Conservation (phyloP, 2,888 invertebrate genomes). For the Parnassius orleans region DNA sequence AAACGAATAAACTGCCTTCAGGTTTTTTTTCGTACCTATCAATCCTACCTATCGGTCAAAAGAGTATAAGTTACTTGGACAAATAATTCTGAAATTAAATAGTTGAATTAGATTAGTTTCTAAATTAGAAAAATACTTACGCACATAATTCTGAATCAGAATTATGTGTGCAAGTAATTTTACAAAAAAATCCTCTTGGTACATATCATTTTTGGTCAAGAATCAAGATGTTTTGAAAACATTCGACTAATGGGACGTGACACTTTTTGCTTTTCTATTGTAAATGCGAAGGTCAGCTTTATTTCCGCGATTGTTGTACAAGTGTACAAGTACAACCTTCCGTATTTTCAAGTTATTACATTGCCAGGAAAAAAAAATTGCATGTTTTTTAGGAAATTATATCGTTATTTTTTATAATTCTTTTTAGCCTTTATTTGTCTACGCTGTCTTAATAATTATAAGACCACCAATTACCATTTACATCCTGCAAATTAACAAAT, state of each 20-base stretch:
- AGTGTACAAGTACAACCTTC: slow-evolving; percentile 39
- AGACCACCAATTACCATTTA: no score
- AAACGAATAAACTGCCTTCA: no score
- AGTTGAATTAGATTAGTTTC: no score
- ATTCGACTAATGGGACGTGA: slow-evolving; percentile 43
- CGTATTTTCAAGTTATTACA: slow-evolving; percentile 15
- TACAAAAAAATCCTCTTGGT: slow-evolving; percentile 2
- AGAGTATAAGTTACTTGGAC: no score
- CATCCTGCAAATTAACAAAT: no score
- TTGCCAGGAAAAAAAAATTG: slow-evolving; percentile 9
- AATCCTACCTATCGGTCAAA: no score
- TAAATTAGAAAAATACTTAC: no score
- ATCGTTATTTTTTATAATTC: neutral
- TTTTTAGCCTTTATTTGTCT: no score
- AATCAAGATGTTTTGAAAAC: slow-evolving; percentile 37
- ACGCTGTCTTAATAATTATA: no score
- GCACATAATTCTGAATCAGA: no score
- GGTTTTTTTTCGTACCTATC: no score
- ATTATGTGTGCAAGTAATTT: neutral
- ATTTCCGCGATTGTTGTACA: slow-evolving; percentile 48
- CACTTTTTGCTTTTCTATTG: slow-evolving; percentile 40
- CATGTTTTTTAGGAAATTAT: slow-evolving; percentile 1
- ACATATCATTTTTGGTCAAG: slow-evolving; percentile 1
- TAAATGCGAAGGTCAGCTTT: slow-evolving; percentile 41
- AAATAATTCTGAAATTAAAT: no score